Evolutionary conservation across 2,113 vertebrate genomes (phyloP).

Genomic region (Lophius piscatorius): DNA sequence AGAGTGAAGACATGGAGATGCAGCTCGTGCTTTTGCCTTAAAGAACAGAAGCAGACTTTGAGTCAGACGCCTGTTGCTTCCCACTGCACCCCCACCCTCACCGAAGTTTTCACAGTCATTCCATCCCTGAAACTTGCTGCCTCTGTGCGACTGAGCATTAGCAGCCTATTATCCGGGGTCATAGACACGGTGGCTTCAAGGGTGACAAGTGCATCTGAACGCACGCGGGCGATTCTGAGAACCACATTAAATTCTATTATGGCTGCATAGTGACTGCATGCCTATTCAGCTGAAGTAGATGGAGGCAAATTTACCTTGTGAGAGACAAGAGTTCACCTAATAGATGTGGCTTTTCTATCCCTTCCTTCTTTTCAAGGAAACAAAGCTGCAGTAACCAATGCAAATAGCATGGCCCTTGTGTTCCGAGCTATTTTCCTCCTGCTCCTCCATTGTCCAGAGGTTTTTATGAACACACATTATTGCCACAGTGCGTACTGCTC

Average conservation of each 20-base stretch:
- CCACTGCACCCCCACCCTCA: background rate
- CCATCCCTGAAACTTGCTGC: slow-evolving; percentile 30
- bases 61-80: slow-evolving; percentile 58
- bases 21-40: background rate
- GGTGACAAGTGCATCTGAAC: slow-evolving; percentile 79
- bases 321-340: slow-evolving; percentile 76
- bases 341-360: slow-evolving; percentile 75
- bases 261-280: slow-evolving; percentile 67
- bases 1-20: slow-evolving; percentile 14
- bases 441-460: slow-evolving; percentile 66
- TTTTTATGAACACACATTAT: slow-evolving; percentile 73
- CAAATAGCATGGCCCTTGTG: slow-evolving; percentile 61
- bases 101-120: slow-evolving; percentile 10
- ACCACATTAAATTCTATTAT: slow-evolving; percentile 81
- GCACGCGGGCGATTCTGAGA: slow-evolving; percentile 76
- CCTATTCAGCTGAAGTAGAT: slow-evolving; percentile 67
- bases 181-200: slow-evolving; percentile 78
- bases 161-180: slow-evolving; percentile 77
- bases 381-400: slow-evolving; percentile 71
- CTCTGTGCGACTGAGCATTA: slow-evolving; percentile 49
- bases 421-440: slow-evolving; percentile 58
- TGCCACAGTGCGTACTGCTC: slow-evolving; percentile 56
- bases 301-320: slow-evolving; percentile 68
- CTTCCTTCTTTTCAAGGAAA: slow-evolving; percentile 67
- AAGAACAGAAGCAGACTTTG: background rate